phyloP scores from a whole-genome alignment of 2,113 vertebrate genomes.

The Vulpes lagopus region DNA sequence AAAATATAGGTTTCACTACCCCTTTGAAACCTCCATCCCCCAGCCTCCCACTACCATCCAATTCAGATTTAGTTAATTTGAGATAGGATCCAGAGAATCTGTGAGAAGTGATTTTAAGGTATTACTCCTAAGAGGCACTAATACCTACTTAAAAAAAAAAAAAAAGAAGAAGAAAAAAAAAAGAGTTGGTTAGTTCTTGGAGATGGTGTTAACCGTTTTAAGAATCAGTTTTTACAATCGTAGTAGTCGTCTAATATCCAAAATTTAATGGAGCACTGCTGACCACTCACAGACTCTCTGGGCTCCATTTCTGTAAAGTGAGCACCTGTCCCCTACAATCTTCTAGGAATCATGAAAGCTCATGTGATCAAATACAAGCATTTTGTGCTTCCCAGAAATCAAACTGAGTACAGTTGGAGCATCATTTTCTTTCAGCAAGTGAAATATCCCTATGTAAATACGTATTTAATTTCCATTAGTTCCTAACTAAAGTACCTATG shows the following conservation, averaged over 20 bases:
- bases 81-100: neutral
- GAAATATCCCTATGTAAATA: neutral
- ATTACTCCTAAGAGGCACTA: neutral
- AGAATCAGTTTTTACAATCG: neutral
- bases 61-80: neutral
- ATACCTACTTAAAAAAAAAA: neutral
- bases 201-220: neutral
- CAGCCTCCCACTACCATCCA: neutral
- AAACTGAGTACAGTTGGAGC: neutral
- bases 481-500: neutral
- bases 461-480: neutral
- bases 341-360: neutral
- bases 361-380: neutral
- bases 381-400: slow-evolving; percentile 1
- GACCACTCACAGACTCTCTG: neutral
- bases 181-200: neutral
- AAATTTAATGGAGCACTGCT: neutral
- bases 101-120: neutral
- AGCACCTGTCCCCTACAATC: neutral
- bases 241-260: neutral
- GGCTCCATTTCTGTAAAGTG: neutral
- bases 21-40: neutral
- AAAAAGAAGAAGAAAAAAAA: neutral
- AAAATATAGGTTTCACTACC: neutral
- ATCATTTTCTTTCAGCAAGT: neutral